phyloP scores from a whole-genome alignment of 2,888 invertebrate species.

The Tolmerus cingulatus region DNA sequence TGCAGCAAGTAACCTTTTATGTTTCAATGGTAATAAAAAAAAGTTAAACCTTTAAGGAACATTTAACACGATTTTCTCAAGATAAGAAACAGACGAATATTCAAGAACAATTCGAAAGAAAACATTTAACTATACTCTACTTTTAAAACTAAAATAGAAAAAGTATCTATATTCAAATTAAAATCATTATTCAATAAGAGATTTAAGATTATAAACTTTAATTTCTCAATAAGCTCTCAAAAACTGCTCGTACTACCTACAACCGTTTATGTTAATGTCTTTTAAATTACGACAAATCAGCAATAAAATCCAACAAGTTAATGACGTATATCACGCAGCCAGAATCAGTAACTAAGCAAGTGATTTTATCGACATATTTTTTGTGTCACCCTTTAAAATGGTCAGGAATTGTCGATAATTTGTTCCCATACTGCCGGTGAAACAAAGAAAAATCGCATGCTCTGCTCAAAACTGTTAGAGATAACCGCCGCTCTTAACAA shows the following conservation, averaged over 20 bases:
- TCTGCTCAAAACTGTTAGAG: background rate
- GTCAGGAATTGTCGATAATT: background rate
- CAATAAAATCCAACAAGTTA: background rate
- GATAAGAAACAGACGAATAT: too few species aligned
- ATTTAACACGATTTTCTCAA: background rate
- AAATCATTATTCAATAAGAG: background rate
- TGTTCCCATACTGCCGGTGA: background rate
- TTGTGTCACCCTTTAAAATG: background rate
- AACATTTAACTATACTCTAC: too few species aligned
- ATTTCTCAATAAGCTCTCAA: background rate
- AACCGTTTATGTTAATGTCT: background rate
- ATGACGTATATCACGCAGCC: background rate
- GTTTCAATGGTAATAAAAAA: background rate
- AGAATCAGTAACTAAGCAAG: background rate
- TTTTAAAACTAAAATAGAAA: too few species aligned
- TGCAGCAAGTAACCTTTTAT: background rate
- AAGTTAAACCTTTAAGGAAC: background rate
- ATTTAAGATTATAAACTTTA: background rate
- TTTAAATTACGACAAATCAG: background rate
- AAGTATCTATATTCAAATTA: background rate
- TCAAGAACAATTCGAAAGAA: too few species aligned
- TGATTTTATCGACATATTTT: background rate
- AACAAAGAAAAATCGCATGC: background rate
- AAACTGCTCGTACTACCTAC: background rate
- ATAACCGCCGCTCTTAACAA: background rate